phyloP scores from a whole-genome alignment of 2,888 invertebrate genomes.

The Yponomeuta malinellus region DNA sequence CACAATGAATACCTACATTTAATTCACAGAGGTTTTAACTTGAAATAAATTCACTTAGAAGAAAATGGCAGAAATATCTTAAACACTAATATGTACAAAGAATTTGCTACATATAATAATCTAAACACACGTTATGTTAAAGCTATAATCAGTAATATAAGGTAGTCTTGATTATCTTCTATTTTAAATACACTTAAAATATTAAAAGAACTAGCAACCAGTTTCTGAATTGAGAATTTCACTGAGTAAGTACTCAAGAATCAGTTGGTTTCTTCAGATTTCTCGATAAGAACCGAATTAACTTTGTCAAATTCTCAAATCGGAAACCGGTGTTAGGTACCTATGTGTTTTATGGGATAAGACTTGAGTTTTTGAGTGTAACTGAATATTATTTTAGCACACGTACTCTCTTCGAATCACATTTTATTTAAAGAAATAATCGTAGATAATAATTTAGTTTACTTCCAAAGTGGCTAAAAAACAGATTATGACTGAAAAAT shows the following conservation, averaged over 20 bases:
- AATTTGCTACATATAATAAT: constrained; percentile 15
- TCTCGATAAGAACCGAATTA: no score
- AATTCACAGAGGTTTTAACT: not conserved
- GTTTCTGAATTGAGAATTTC: no score
- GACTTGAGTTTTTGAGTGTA: not conserved
- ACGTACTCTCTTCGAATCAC: not conserved
- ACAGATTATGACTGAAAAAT: constrained; percentile 10
- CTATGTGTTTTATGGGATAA: no score
- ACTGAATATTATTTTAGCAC: not conserved
- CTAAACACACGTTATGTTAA: constrained; percentile 13
- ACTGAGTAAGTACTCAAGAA: no score
- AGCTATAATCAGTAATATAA: constrained; percentile 27
- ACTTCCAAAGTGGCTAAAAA: not conserved
- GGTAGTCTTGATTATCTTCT: constrained; percentile 25
- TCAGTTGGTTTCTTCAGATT: no score
- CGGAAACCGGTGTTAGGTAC: no score
- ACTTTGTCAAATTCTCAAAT: no score
- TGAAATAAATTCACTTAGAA: constrained; percentile 9
- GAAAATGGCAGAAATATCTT: constrained; percentile 57
- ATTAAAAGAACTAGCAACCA: not conserved
- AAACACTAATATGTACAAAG: constrained; percentile 23
- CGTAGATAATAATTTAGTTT: not conserved
- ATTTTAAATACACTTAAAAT: constrained; percentile 30
- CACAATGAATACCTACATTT: not conserved
- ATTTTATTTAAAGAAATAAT: not conserved